Percentiles rank a stretch among this genome's conserved stretches.
These are phyloP conservation scores for Globicephala melas DNA, from an alignment of 2,113 vertebrate species.

Conservation along the genomic window DNA sequence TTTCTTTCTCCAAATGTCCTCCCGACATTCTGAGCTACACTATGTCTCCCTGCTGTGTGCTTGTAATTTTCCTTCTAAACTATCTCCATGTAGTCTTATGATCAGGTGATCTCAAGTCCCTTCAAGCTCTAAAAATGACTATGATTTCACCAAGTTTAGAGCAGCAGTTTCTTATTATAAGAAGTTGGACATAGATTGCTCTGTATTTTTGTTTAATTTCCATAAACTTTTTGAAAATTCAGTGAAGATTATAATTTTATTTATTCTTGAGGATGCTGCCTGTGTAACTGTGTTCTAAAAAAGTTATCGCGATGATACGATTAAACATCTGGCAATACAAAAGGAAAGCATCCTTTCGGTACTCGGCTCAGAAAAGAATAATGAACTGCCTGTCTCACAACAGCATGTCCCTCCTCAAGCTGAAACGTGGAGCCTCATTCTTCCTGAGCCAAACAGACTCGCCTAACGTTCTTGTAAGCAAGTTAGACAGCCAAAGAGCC, in stretches of 20 bases:
- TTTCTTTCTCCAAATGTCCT: background rate
- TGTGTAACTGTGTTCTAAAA: background rate
- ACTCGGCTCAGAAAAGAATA: background rate
- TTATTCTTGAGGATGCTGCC: background rate
- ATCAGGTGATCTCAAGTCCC: background rate
- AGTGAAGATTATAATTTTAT: background rate
- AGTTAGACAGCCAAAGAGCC: background rate
- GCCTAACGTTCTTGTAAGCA: background rate
- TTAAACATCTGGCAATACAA: conserved; percentile 28
- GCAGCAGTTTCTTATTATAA: background rate
- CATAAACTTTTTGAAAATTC: background rate
- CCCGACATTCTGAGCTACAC: background rate
- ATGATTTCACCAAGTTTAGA: background rate
- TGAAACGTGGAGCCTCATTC: background rate
- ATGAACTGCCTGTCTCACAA: background rate
- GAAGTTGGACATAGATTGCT: background rate
- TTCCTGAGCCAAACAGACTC: background rate
- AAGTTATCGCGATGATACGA: background rate
- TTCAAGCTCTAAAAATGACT: background rate
- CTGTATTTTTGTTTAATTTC: background rate
- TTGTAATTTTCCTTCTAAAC: background rate
- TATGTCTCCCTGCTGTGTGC: background rate
- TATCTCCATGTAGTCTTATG: background rate
- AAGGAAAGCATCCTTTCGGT: background rate
- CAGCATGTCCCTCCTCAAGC: background rate